Evolutionary conservation across 2,888 invertebrate species (phyloP).

Genomic region (Entomobrya multifasciata): DNA sequence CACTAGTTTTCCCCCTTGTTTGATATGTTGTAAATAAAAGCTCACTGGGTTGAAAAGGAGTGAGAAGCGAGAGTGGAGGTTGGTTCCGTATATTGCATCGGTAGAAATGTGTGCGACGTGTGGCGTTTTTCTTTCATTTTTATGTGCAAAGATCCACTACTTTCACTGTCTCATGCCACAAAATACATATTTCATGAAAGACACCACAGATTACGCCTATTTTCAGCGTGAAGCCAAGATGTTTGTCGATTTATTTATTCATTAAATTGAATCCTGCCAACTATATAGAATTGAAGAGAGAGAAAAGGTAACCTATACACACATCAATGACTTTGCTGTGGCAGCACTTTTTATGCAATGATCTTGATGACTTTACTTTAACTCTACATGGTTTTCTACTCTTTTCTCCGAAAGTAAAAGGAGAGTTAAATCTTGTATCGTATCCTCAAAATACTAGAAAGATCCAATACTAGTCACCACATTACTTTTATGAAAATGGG

Average conservation of each 20-base stretch:
- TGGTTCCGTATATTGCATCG: background rate
- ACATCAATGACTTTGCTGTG: background rate
- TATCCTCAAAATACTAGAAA: background rate
- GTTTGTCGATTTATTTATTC: constrained; percentile 53
- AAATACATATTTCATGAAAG: constrained; percentile 46
- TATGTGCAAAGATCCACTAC: constrained; percentile 3
- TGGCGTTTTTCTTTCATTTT: background rate
- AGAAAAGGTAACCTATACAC: too few species aligned
- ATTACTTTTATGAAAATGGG: background rate
- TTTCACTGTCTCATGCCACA: constrained; percentile 26
- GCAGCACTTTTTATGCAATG: background rate
- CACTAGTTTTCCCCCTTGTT: background rate
- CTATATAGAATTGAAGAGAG: too few species aligned
- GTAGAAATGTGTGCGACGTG: constrained; percentile 5
- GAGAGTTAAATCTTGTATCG: background rate
- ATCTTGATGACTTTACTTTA: background rate
- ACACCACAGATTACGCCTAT: constrained; percentile 41
- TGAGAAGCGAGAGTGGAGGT: too few species aligned
- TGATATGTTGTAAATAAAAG: too few species aligned
- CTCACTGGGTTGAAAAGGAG: too few species aligned
- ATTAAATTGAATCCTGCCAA: constrained; percentile 24
- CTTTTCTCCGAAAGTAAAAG: background rate
- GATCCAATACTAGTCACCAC: background rate
- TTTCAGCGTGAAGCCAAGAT: constrained; percentile 39
- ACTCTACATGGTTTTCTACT: background rate